Evolutionary conservation across 1,140 invertebrate species (phyloP).

Genomic region (Brachionus asplanchnoidis): DNA sequence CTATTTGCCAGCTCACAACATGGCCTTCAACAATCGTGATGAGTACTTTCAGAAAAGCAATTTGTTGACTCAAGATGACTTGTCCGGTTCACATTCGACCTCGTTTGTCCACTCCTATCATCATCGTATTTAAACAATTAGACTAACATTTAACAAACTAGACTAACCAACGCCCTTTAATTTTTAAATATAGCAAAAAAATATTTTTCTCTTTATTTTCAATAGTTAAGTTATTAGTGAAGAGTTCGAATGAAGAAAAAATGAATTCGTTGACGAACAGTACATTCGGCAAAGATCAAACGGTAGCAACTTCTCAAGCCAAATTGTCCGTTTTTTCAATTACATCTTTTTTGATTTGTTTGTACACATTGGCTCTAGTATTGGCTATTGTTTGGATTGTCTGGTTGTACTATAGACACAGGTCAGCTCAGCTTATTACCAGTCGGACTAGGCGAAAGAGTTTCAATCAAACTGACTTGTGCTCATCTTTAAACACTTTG

Average conservation of each 20-base stretch:
- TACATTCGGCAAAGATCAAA: background rate
- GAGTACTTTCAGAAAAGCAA: background rate
- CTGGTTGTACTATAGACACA: conserved; percentile 28
- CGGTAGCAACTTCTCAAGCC: background rate
- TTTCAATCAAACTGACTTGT: conserved; percentile 21
- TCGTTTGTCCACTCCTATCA: conserved; percentile 34
- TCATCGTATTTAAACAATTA: conserved; percentile 24
- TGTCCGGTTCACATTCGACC: conserved; percentile 28
- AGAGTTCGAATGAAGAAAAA: background rate
- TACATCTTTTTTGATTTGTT: conserved; percentile 9
- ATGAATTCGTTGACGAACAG: background rate
- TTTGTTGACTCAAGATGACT: conserved; percentile 14
- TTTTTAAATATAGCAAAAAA: background rate
- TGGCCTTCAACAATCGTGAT: background rate
- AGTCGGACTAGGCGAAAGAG: background rate
- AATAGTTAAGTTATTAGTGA: conserved; percentile 28
- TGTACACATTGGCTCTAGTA: conserved; percentile 38
- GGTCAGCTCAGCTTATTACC: background rate
- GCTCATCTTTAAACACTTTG: background rate
- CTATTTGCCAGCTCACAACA: background rate
- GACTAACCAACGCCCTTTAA: background rate
- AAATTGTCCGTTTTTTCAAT: conserved; percentile 26
- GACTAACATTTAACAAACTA: conserved; percentile 17
- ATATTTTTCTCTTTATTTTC: background rate
- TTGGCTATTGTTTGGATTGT: conserved; percentile 41